Evolutionary conservation across 2,113 vertebrate species (phyloP).

Genomic region (Triplophysa siluroides): DNA sequence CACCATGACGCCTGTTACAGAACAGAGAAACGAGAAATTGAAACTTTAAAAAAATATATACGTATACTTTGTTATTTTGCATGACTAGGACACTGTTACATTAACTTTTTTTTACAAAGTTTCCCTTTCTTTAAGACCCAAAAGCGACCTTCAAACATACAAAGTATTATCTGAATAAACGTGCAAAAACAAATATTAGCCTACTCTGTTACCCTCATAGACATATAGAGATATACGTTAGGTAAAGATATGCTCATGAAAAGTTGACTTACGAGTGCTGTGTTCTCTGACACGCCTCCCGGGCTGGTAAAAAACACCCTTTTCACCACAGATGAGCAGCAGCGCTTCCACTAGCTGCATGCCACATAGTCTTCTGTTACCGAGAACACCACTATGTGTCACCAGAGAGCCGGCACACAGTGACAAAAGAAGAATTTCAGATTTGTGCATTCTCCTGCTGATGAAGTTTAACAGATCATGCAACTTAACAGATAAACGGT

Average conservation of each 20-base stretch:
- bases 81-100: no score
- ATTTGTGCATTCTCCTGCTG: constrained; percentile 21
- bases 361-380: constrained; percentile 51
- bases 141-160: neutral
- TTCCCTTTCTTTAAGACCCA: no score
- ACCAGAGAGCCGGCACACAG: constrained; percentile 35
- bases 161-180: neutral
- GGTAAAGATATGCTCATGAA: neutral
- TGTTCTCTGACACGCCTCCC: constrained; percentile 39
- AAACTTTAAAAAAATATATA: neutral
- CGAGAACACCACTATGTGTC: constrained; percentile 20
- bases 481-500: neutral
- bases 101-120: no score
- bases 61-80: neutral
- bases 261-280: constrained; percentile 15
- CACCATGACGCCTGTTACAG: constrained; percentile 7
- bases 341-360: constrained; percentile 61
- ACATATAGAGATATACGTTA: no score
- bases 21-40: neutral
- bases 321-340: constrained; percentile 58
- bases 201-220: neutral
- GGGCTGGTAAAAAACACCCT: constrained; percentile 58
- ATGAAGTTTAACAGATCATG: neutral
- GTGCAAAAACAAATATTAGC: neutral
- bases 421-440: constrained; percentile 12